Evolutionary conservation across 2,113 vertebrate genomes (phyloP), one percentile per base, ranked within the genome.

Genomic region (Callipepla californica): DNA sequence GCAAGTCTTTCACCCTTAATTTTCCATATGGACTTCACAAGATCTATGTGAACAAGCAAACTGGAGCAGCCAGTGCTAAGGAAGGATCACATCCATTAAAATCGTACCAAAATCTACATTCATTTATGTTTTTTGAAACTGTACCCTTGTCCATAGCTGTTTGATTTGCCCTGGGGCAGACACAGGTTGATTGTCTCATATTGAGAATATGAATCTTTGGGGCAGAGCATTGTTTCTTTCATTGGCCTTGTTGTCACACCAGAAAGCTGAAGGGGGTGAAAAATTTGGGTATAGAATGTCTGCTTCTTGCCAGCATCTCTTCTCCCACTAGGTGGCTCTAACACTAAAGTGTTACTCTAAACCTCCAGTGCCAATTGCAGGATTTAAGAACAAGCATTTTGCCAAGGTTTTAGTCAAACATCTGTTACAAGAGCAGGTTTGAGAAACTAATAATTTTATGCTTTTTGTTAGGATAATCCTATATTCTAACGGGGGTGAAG

Each of bases 281-380:
- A 58, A 62, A 55, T 32, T 4, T 0, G 0, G 21, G 7, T 50
- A 15, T 17, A 47, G 55, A 73, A 2, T 59, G 18, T 44, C 0
- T 0, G 13, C 11, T 23, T 69, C 62, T 13, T 68, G 59, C 26
- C 36, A 0, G 0, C 45, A 19, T 50, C 21, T 80, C 13, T 63
- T 74, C 40, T 83, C 76, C 94, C 95, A 88, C 96, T 96, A 96
- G 96, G 68, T 96, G 94, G 93, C 96, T 89, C 94, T 87, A 91
- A 59, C 30, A 57, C n/a, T 57, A 48, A 93, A 89, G 78, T 1
- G 3, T 63, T 92, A 66, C 5, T 50, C 30, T 19, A 30, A 62
- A 36, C 30, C 51, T 68, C 7, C 15, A 74, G 42, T 32, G 22
- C 15, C 58, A 40, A 28, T n/a, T 26, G 6, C 18, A 61, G n/a